Percentiles rank a stretch among this genome's conserved stretches.
phyloP scores from a whole-genome alignment of 2,888 invertebrate genomes.

The Melanophora roralis region DNA sequence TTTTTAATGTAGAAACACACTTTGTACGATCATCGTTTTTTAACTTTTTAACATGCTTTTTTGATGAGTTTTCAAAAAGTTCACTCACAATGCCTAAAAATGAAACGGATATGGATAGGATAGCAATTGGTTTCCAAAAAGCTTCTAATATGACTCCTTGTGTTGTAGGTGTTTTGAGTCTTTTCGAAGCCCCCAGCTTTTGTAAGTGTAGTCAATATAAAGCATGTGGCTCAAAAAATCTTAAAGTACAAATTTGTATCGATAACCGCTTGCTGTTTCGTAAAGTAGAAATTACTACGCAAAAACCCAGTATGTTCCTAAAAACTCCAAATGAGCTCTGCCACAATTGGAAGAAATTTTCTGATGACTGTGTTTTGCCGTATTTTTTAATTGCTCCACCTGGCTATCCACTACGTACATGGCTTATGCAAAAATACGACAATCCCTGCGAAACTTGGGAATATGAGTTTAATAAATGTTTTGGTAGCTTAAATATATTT shows the following conservation, averaged over 20 bases:
- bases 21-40: slow-evolving; percentile 71
- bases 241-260: slow-evolving; percentile 72
- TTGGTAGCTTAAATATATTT: slow-evolving; percentile 71
- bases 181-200: slow-evolving; percentile 69
- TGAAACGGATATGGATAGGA: slow-evolving; percentile 67
- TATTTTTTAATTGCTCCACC: slow-evolving; percentile 71
- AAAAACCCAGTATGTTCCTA: slow-evolving; percentile 67
- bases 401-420: slow-evolving; percentile 71
- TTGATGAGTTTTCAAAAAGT: slow-evolving; percentile 67
- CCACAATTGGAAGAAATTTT: slow-evolving; percentile 47
- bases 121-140: slow-evolving; percentile 69
- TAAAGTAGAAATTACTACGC: slow-evolving; percentile 69
- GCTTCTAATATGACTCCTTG: slow-evolving; percentile 72
- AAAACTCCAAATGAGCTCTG: slow-evolving; percentile 68
- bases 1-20: slow-evolving; percentile 70
- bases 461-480: slow-evolving; percentile 72
- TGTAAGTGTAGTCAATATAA: slow-evolving; percentile 63
- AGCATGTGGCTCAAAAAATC: slow-evolving; percentile 63
- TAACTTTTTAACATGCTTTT: slow-evolving; percentile 71
- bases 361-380: slow-evolving; percentile 61
- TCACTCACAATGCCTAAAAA: slow-evolving; percentile 69
- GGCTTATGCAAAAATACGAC: slow-evolving; percentile 72
- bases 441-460: slow-evolving; percentile 70
- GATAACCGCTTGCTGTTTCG: slow-evolving; percentile 74
- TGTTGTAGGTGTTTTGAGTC: slow-evolving; percentile 72